A percentile compares a stretch with the other conserved stretches of the same genome.
Conservation (phyloP, 2,113 vertebrate genomes). For the Melanostigma gelatinosum region DNA sequence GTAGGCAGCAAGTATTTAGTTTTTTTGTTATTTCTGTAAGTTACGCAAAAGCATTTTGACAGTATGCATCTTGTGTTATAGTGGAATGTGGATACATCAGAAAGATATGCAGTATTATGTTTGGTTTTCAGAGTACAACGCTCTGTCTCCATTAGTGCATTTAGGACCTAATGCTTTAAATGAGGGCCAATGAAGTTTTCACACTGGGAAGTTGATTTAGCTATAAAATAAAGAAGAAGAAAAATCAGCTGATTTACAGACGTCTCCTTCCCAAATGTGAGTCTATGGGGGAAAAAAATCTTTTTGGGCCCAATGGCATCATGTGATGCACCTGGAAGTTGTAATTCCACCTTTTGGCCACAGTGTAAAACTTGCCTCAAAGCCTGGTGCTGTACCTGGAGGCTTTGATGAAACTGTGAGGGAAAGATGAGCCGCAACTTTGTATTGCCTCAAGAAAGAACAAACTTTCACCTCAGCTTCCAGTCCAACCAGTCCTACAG, state of each 20-base stretch:
- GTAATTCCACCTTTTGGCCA: not conserved
- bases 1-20: no score
- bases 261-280: not conserved
- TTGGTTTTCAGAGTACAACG: not conserved
- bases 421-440: not conserved
- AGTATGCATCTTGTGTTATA: not conserved
- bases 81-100: no score
- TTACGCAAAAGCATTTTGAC: not conserved
- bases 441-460: conserved; percentile 19
- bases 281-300: not conserved
- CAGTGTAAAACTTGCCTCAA: not conserved
- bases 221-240: no score
- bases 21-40: not conserved
- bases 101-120: not conserved
- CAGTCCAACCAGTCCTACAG: conserved; percentile 39
- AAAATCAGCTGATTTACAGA: not conserved
- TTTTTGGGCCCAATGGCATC: not conserved
- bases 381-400: not conserved
- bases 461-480: not conserved
- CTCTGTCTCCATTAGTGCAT: not conserved
- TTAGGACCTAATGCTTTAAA: no score
- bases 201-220: no score
- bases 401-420: not conserved
- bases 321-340: not conserved
- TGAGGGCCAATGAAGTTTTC: no score